These are phyloP conservation scores for Rhogogaster chlorosoma DNA, from an alignment of 2,888 invertebrate genomes.

Conservation along the genomic window DNA sequence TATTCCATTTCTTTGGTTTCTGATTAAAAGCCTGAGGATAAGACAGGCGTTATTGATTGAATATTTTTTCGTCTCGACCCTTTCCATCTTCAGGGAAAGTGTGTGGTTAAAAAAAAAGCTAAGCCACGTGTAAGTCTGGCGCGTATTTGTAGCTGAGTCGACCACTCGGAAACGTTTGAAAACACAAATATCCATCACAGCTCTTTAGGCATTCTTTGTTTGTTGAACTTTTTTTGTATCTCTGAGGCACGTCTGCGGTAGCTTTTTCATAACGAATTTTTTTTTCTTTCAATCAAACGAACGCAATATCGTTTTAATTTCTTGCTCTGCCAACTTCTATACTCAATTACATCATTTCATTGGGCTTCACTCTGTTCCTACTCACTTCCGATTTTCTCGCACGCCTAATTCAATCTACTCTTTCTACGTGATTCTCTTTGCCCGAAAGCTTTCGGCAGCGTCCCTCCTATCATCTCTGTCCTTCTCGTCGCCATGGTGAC, in stretches of 20 bases:
- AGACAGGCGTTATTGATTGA: conserved; percentile 41
- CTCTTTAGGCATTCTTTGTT: conserved; percentile 27
- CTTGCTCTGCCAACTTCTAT: conserved; percentile 10
- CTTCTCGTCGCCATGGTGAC: conserved; percentile 46
- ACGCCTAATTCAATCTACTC: conserved; percentile 39
- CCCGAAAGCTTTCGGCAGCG: neutral
- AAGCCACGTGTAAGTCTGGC: conserved; percentile 22
- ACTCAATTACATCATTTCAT: conserved; percentile 38
- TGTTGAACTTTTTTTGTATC: conserved; percentile 17
- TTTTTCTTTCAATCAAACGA: conserved; percentile 13
- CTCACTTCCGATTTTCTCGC: conserved; percentile 34
- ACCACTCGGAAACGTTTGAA: conserved; percentile 23
- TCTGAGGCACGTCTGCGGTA: neutral
- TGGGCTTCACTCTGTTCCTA: conserved; percentile 7
- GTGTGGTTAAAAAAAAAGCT: conserved; percentile 29
- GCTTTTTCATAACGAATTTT: conserved; percentile 16
- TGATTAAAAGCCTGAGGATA: conserved; percentile 11
- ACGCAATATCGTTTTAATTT: conserved; percentile 38
- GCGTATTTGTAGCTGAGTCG: conserved; percentile 31
- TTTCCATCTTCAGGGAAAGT: conserved; percentile 29
- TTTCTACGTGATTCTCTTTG: conserved; percentile 44
- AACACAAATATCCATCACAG: conserved; percentile 33
- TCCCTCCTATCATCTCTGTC: conserved; percentile 24
- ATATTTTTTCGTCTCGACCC: conserved; percentile 15
- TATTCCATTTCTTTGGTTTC: neutral